Evolutionary conservation across 2,797 vertebrate species (phyloP).

Genomic region (Rhodeus uyekii): DNA sequence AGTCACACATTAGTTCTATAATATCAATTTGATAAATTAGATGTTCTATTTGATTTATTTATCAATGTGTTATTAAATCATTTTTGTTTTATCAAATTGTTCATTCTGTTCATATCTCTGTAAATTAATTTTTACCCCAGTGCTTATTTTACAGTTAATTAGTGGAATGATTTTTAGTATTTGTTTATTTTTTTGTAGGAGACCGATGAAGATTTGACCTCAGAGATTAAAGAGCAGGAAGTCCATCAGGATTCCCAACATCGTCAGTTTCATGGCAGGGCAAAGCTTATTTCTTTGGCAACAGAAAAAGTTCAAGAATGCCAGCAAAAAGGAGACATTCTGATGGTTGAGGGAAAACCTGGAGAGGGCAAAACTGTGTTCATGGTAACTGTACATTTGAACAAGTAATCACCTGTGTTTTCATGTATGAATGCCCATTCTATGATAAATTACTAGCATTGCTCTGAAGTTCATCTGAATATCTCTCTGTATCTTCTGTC

Average conservation of each 20-base stretch:
- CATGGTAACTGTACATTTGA: slow-evolving; percentile 74
- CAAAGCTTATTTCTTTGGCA: slow-evolving; percentile 67
- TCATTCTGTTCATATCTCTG: neutral
- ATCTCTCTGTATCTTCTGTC: neutral
- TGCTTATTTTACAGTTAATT: neutral
- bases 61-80: neutral
- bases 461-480: neutral
- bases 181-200: slow-evolving; percentile 57
- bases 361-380: slow-evolving; percentile 88
- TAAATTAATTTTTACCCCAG: neutral
- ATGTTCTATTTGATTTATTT: neutral
- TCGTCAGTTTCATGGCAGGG: slow-evolving; percentile 74
- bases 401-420: neutral
- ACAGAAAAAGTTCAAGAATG: slow-evolving; percentile 64
- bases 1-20: neutral
- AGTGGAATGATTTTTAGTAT: neutral
- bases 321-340: slow-evolving; percentile 70
- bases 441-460: neutral
- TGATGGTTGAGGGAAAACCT: slow-evolving; percentile 76
- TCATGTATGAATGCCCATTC: neutral
- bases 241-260: slow-evolving; percentile 76
- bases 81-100: neutral
- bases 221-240: slow-evolving; percentile 74
- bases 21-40: neutral
- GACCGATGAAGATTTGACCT: slow-evolving; percentile 45